A percentile compares a stretch with the other conserved stretches of the same genome.
Evolutionary conservation across 2,113 vertebrate genomes (phyloP).

Genomic region (Cettia cetti): DNA sequence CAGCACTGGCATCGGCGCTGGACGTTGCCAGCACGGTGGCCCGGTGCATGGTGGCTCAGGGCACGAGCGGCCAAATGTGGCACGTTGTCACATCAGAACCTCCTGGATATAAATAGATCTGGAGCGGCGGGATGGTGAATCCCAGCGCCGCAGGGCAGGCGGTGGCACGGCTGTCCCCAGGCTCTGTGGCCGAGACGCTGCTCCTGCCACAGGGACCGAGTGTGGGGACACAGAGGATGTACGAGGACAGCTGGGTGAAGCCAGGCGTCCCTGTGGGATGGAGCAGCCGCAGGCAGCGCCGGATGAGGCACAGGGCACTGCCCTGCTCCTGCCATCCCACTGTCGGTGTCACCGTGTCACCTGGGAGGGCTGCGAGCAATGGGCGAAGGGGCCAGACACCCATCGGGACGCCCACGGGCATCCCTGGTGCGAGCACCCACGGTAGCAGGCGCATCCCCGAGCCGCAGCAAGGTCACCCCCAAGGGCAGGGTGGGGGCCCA

Average conservation of each 20-base stretch:
- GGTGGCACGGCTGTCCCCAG: not conserved
- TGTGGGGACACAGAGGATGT: not conserved
- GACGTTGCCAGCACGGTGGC: not conserved
- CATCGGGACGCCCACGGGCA: not conserved
- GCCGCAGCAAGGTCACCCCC: slow-evolving; percentile 31
- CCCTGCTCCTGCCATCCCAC: not conserved
- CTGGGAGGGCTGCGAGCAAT: rapidly evolving
- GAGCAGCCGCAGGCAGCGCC: not conserved
- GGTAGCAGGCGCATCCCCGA: not conserved
- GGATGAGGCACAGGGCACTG: not conserved
- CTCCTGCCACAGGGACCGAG: not conserved
- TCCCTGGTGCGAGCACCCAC: rapidly evolving
- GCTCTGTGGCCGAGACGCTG: not conserved
- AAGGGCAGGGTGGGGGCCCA: slow-evolving; percentile 44
- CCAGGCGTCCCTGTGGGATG: not conserved
- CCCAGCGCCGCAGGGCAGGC: slow-evolving; percentile 50
- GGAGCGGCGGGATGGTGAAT: slow-evolving; percentile 12
- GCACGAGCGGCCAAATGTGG: not conserved
- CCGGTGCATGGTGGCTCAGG: not conserved
- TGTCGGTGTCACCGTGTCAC: not conserved
- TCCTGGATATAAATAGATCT: slow-evolving; percentile 43
- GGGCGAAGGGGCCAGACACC: not conserved
- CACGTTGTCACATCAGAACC: slow-evolving; percentile 11
- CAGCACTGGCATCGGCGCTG: not conserved
- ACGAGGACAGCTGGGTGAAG: not conserved